phyloP scores from a whole-genome alignment of 2,797 vertebrate species.

The Ibycter americanus region DNA sequence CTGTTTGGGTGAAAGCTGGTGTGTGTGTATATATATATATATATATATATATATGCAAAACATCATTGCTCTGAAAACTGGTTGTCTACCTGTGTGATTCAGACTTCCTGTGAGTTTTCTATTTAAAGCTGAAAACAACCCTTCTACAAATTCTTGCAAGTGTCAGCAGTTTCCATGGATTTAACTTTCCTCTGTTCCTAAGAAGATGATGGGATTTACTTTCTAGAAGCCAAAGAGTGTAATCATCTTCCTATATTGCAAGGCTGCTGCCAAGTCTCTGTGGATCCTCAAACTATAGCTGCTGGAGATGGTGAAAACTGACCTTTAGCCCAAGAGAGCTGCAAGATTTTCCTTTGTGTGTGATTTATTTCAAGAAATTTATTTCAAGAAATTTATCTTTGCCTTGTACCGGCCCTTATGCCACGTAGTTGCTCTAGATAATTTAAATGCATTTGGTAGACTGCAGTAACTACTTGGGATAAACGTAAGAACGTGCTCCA shows the following conservation, averaged over 20 bases:
- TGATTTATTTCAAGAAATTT: not conserved
- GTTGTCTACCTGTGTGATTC: not conserved
- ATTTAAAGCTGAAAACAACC: not conserved
- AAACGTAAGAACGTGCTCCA: accelerated
- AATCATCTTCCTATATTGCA: not conserved
- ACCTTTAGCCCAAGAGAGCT: not conserved
- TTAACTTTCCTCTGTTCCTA: not conserved
- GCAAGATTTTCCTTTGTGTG: not conserved
- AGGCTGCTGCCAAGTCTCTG: not conserved
- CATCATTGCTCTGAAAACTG: not conserved
- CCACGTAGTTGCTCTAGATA: not conserved
- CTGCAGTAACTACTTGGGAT: not conserved
- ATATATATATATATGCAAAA: not conserved
- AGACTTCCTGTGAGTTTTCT: not conserved
- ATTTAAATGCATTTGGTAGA: not conserved
- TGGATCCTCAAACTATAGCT: not conserved
- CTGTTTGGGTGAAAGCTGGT: not conserved
- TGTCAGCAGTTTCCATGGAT: not conserved
- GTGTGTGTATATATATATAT: too few species aligned
- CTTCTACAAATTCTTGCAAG: not conserved
- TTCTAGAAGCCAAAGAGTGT: not conserved
- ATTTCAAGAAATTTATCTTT: not conserved
- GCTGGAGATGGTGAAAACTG: not conserved
- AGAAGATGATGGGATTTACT: not conserved
- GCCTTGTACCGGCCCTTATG: not conserved